Evolutionary conservation across 2,888 invertebrate species (phyloP).

Genomic region (Yponomeuta plumbellus): DNA sequence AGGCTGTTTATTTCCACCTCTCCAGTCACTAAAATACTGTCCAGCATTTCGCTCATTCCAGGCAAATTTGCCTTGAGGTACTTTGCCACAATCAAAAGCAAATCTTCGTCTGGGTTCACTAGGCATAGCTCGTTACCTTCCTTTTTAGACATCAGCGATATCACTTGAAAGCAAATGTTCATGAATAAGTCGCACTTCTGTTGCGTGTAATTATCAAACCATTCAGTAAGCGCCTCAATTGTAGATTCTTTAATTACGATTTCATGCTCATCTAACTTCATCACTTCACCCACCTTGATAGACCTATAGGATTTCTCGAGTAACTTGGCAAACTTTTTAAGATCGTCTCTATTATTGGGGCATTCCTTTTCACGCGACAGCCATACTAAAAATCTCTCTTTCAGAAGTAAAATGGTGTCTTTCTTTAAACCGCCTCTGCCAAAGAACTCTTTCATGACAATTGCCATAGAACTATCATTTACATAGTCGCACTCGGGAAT

Average conservation of each 20-base stretch:
- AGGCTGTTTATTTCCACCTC: not conserved
- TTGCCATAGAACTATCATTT: not conserved
- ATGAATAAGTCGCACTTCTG: slow-evolving; percentile 21
- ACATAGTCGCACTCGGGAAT: not conserved
- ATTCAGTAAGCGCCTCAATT: not conserved
- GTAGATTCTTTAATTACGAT: slow-evolving; percentile 9
- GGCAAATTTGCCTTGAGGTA: not conserved
- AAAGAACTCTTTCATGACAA: slow-evolving; percentile 10
- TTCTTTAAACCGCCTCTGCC: not conserved
- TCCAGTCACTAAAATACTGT: not conserved
- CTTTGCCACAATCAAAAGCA: slow-evolving; percentile 22
- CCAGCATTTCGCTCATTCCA: not conserved
- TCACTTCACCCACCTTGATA: not conserved
- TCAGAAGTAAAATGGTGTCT: slow-evolving; percentile 3
- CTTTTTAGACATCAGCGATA: not conserved
- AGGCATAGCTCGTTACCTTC: slow-evolving; percentile 15
- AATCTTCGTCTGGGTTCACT: slow-evolving; percentile 27
- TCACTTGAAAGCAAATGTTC: slow-evolving; percentile 8
- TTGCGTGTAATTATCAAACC: slow-evolving; percentile 21
- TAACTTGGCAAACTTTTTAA: not conserved
- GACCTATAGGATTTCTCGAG: not conserved
- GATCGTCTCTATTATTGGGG: not conserved
- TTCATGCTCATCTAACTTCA: not conserved
- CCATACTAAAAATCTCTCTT: slow-evolving; percentile 8
- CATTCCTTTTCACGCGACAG: not conserved